Conservation (phyloP, 2,113 vertebrate genomes). For the Phyllostomus hastatus region DNA sequence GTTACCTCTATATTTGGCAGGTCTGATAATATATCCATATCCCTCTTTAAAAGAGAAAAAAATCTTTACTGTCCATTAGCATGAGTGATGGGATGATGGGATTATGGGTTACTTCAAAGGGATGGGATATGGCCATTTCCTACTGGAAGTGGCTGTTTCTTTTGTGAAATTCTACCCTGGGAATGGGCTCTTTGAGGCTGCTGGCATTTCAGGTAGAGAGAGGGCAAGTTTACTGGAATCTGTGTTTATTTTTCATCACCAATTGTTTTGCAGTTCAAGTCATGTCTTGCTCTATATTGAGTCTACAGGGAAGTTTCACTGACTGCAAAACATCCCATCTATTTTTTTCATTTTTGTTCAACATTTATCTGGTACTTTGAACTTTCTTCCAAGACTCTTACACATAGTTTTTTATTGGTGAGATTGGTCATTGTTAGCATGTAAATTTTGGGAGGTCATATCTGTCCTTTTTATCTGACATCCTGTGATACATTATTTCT, state of each 20-base stretch:
- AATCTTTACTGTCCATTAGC: not conserved
- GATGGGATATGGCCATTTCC: not conserved
- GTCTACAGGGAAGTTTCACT: not conserved
- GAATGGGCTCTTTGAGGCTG: not conserved
- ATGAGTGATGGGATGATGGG: not conserved
- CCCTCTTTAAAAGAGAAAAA: not conserved
- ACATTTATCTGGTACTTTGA: not conserved
- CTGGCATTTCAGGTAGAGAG: not conserved
- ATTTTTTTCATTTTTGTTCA: not conserved
- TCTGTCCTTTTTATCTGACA: not conserved
- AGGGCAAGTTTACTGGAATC: not conserved
- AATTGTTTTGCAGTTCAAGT: not conserved
- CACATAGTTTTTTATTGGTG: not conserved
- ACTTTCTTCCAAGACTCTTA: not conserved
- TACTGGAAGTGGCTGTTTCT: not conserved
- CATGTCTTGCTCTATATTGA: not conserved
- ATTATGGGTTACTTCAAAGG: not conserved
- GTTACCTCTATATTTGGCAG: not conserved
- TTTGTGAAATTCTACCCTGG: not conserved
- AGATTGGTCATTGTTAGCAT: not conserved
- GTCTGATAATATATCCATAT: not conserved
- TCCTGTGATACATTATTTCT: not conserved
- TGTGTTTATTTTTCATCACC: not conserved
- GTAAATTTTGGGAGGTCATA: not conserved
- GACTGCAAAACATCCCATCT: not conserved